These are phyloP conservation scores for Albula glossodonta DNA, from an alignment of 2,113 vertebrate genomes.

Conservation along the genomic window DNA sequence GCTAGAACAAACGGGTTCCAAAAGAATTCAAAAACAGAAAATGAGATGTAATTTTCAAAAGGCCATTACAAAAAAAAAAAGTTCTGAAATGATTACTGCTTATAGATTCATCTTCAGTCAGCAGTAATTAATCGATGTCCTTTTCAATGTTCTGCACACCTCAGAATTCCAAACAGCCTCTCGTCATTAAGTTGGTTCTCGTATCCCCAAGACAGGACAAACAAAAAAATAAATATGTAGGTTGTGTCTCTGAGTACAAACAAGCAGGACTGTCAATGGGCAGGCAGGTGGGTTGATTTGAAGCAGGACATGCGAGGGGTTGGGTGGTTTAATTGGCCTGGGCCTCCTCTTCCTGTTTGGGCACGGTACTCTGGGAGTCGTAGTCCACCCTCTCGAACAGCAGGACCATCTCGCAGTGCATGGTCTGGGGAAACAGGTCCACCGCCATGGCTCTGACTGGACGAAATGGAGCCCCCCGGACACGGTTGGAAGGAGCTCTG, in stretches of 20 bases:
- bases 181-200: too few species aligned
- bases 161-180: too few species aligned
- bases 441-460: conserved; percentile 83
- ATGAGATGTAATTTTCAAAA: too few species aligned
- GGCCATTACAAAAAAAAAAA: too few species aligned
- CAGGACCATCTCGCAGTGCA: conserved; percentile 87
- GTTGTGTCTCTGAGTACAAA: not conserved
- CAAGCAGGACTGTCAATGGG: not conserved
- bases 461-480: conserved; percentile 83
- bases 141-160: too few species aligned
- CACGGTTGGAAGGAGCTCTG: conserved; percentile 90
- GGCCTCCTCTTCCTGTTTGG: conserved; percentile 9
- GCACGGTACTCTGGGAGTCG: conserved; percentile 37
- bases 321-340: not conserved
- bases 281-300: not conserved
- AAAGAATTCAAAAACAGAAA: too few species aligned
- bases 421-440: conserved; percentile 95
- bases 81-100: too few species aligned
- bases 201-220: not conserved
- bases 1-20: too few species aligned
- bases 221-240: not conserved
- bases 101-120: too few species aligned
- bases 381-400: conserved; percentile 83
- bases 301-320: not conserved
- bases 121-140: too few species aligned